Percentiles rank a stretch among this genome's conserved stretches.
These are phyloP conservation scores for Nyctalus aviator DNA, from an alignment of 2,797 vertebrate genomes.

Conservation along the genomic window DNA sequence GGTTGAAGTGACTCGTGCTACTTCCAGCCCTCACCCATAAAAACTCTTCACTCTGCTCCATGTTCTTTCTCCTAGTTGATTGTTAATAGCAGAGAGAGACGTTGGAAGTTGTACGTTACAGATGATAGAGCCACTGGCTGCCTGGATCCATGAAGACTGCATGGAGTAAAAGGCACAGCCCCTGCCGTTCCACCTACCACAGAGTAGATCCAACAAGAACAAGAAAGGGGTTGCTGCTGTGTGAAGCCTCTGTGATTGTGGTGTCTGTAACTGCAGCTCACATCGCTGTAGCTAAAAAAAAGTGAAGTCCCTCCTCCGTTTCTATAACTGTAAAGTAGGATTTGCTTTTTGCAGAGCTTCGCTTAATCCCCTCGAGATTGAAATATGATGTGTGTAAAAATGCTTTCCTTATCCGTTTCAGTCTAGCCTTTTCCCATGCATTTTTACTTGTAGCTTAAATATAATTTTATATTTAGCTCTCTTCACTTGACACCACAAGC, in stretches of 20 bases:
- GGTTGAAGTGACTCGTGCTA: not conserved
- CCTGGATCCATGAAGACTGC: not conserved
- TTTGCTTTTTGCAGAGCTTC: constrained; percentile 54
- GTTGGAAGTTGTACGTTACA: not conserved
- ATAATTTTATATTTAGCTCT: constrained; percentile 50
- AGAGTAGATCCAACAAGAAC: not conserved
- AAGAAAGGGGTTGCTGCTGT: not conserved
- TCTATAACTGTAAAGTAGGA: not conserved
- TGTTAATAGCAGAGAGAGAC: not conserved
- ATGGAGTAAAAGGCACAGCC: not conserved
- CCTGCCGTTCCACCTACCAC: not conserved
- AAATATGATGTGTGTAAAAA: constrained; percentile 6
- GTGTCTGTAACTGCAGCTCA: constrained; percentile 39
- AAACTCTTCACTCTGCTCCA: not conserved
- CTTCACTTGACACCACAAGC: constrained; percentile 38
- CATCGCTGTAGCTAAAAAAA: not conserved
- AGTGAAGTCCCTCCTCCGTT: not conserved
- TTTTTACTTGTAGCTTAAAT: constrained; percentile 45
- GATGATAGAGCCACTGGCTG: not conserved
- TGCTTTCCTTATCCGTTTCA: not conserved
- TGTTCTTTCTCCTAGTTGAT: not conserved
- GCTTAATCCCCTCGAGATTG: constrained; percentile 33
- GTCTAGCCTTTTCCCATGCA: not conserved
- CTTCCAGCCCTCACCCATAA: not conserved
- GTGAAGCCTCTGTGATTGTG: not conserved